Evolutionary conservation across 2,888 invertebrate species (phyloP).

Genomic region (Drosophila testacea): DNA sequence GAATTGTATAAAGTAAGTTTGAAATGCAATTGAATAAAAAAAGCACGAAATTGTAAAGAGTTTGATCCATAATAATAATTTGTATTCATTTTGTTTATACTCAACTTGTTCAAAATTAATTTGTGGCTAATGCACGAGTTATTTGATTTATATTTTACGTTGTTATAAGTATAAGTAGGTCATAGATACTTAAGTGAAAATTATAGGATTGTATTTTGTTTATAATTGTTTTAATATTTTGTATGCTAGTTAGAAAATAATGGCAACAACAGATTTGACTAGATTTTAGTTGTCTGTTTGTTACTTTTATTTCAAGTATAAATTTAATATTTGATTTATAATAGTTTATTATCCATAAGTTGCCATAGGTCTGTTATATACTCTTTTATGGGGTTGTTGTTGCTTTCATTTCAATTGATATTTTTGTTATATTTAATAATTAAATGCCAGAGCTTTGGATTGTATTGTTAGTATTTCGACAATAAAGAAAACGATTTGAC

Average conservation of each 20-base stretch:
- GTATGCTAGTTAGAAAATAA: constrained; percentile 60
- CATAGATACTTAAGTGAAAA: constrained; percentile 48
- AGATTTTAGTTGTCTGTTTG: constrained; percentile 35
- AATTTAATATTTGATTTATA: constrained; percentile 29
- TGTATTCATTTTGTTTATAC: constrained; percentile 69
- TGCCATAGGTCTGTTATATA: constrained; percentile 50
- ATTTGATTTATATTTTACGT: constrained; percentile 12
- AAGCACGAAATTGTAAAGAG: constrained; percentile 69
- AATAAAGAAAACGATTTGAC: constrained; percentile 65
- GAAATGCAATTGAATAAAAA: constrained; percentile 61
- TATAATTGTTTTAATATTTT: constrained; percentile 35
- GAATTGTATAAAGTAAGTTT: constrained; percentile 54
- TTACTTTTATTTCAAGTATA: constrained; percentile 33
- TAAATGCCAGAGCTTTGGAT: constrained; percentile 82
- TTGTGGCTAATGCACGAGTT: constrained; percentile 55
- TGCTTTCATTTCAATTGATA: constrained; percentile 66
- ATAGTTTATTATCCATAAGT: constrained; percentile 49
- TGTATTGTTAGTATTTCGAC: constrained; percentile 49
- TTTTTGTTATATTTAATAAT: constrained; percentile 70
- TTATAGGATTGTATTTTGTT: constrained; percentile 35
- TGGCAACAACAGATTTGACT: constrained; percentile 61
- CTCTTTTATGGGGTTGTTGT: constrained; percentile 48
- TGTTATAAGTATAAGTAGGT: constrained; percentile 37
- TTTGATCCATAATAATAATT: constrained; percentile 62
- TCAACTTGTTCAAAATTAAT: constrained; percentile 76